Percentiles rank a stretch among this genome's conserved stretches.
These are phyloP conservation scores for Tapirus terrestris DNA, from an alignment of 2,113 vertebrate species.

Conservation along the genomic window DNA sequence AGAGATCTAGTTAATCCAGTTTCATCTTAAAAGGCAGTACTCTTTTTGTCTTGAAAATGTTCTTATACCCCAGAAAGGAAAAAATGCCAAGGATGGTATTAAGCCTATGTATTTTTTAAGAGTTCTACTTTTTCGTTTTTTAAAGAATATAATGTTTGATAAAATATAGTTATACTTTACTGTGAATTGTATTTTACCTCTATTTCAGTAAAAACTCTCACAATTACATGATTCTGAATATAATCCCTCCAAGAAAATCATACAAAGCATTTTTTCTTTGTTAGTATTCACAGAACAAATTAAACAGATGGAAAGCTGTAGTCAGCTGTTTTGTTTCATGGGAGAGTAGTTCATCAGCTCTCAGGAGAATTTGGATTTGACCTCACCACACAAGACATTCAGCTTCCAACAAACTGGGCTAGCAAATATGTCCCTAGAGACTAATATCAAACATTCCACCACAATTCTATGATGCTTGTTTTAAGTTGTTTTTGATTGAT, in stretches of 20 bases:
- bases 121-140: background rate
- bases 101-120: background rate
- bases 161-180: constrained; percentile 6
- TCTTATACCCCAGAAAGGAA: background rate
- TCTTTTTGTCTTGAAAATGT: background rate
- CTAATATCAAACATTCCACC: constrained; percentile 85
- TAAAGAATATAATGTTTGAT: background rate
- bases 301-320: constrained; percentile 78
- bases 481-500: constrained; percentile 80
- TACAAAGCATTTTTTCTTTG: background rate
- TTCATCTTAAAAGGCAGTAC: background rate
- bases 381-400: constrained; percentile 80
- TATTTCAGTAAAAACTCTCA: constrained; percentile 47
- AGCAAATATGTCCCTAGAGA: constrained; percentile 81
- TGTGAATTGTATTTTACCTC: constrained; percentile 47
- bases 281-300: constrained; percentile 54
- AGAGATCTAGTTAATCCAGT: background rate
- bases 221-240: constrained; percentile 45
- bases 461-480: constrained; percentile 60
- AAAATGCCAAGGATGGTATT: background rate
- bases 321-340: constrained; percentile 84
- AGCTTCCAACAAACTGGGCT: constrained; percentile 83
- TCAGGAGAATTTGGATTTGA: constrained; percentile 82
- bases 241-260: constrained; percentile 66
- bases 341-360: constrained; percentile 78